phyloP scores from a whole-genome alignment of 2,888 invertebrate species.

The Brachyopa scutellaris region DNA sequence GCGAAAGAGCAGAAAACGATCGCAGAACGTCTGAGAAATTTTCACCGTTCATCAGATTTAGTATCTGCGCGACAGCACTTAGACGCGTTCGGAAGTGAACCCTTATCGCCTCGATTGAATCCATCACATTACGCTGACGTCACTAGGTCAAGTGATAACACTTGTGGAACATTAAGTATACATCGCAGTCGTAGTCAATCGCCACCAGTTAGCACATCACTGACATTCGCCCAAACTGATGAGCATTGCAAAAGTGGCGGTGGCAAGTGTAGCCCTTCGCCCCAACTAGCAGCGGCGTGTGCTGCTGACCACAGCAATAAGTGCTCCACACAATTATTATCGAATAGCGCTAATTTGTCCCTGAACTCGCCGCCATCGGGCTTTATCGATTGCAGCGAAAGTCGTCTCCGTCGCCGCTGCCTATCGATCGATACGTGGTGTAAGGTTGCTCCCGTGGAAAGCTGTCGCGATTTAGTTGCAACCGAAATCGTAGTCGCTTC shows the following conservation, averaged over 20 bases:
- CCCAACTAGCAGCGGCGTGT: conserved; percentile 33
- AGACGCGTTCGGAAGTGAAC: conserved; percentile 35
- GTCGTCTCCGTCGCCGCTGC: neutral
- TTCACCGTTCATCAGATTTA: conserved; percentile 59
- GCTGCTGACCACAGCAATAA: conserved; percentile 64
- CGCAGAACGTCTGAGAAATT: conserved; percentile 62
- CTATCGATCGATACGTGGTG: conserved; percentile 32
- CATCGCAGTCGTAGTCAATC: conserved; percentile 44
- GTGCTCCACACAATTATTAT: neutral
- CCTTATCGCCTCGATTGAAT: conserved; percentile 49
- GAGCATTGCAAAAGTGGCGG: conserved; percentile 36
- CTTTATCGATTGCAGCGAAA: conserved; percentile 22
- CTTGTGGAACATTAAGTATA: neutral
- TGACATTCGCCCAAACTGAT: conserved; percentile 23
- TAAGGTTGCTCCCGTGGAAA: conserved; percentile 27
- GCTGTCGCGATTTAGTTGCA: conserved; percentile 14
- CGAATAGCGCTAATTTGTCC: conserved; percentile 37
- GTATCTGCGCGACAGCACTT: conserved; percentile 53
- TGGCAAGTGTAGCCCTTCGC: conserved; percentile 6
- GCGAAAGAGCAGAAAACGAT: conserved; percentile 44
- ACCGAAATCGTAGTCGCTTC: conserved; percentile 35
- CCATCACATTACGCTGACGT: conserved; percentile 25
- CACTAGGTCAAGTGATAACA: conserved; percentile 51
- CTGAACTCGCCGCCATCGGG: conserved; percentile 25
- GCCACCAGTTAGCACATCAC: conserved; percentile 18